These are phyloP conservation scores for Sympetrum striolatum DNA, from an alignment of 2,888 invertebrate species.

Conservation along the genomic window DNA sequence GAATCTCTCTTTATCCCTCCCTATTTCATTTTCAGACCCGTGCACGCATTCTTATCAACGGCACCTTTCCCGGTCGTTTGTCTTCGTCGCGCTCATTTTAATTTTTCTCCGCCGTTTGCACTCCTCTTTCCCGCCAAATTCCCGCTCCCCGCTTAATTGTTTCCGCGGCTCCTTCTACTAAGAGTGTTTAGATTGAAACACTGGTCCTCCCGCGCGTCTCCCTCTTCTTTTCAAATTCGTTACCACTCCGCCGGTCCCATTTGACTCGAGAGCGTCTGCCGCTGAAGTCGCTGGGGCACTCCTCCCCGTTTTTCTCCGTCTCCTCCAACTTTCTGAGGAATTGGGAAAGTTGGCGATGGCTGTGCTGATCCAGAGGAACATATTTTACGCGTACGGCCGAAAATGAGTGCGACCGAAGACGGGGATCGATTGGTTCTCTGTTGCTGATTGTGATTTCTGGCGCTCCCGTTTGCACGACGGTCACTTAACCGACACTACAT, in stretches of 20 bases:
- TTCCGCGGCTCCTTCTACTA: not conserved
- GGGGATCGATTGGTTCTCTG: too few relatives aligned
- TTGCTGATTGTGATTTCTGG: too few relatives aligned
- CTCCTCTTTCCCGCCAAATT: not conserved
- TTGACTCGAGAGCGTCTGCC: not conserved
- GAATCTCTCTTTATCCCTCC: not conserved
- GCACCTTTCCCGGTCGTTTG: not conserved
- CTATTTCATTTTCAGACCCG: constrained; percentile 1
- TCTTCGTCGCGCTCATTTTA: not conserved
- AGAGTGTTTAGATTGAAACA: constrained; percentile 1
- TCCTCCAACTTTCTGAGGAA: not conserved
- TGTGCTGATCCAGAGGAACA: too few relatives aligned
- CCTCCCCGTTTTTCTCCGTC: not conserved
- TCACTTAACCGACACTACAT: too few relatives aligned
- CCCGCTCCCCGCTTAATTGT: not conserved
- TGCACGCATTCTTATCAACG: constrained; percentile 21
- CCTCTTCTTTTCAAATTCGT: not conserved
- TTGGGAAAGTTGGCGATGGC: too few relatives aligned
- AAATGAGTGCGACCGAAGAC: too few relatives aligned
- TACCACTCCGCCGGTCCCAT: not conserved
- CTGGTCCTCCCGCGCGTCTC: not conserved
- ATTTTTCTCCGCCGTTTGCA: not conserved
- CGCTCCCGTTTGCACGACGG: too few relatives aligned
- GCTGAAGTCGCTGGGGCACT: not conserved
- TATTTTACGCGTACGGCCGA: too few relatives aligned